These are phyloP conservation scores for Podarcis lilfordi DNA, from an alignment of 2,797 vertebrate genomes.

Conservation along the genomic window DNA sequence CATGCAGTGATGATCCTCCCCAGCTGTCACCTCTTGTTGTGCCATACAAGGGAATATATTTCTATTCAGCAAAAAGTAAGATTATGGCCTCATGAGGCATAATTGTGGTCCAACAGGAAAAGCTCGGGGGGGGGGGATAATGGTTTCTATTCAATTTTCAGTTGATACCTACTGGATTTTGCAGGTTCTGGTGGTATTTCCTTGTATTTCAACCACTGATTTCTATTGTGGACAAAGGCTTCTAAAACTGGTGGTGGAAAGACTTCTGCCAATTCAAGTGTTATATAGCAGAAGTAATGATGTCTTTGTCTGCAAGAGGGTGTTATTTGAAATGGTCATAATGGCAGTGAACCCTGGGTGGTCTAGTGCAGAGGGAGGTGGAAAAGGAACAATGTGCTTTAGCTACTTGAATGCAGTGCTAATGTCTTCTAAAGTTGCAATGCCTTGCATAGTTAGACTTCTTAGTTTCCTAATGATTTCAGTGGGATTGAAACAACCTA, in stretches of 20 bases:
- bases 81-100: not conserved
- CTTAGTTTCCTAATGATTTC: not conserved
- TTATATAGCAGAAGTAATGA: not conserved
- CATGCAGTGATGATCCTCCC: not conserved
- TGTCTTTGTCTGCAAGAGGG: not conserved
- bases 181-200: not conserved
- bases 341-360: not conserved
- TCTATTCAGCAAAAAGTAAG: not conserved
- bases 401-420: not conserved
- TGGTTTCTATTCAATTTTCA: conserved; percentile 9
- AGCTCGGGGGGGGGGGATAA: not conserved
- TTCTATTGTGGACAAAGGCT: not conserved
- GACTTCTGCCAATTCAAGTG: not conserved
- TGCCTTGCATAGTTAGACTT: not conserved
- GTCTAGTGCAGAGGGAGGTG: not conserved
- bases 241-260: not conserved
- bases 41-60: not conserved
- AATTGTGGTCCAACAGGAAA: not conserved
- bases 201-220: not conserved
- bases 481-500: not conserved
- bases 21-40: not conserved
- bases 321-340: not conserved
- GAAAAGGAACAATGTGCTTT: not conserved
- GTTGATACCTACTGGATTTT: not conserved
- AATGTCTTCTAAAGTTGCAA: not conserved